Evolutionary conservation across 2,113 vertebrate genomes (phyloP).

Genomic region (Barnardius zonarius): DNA sequence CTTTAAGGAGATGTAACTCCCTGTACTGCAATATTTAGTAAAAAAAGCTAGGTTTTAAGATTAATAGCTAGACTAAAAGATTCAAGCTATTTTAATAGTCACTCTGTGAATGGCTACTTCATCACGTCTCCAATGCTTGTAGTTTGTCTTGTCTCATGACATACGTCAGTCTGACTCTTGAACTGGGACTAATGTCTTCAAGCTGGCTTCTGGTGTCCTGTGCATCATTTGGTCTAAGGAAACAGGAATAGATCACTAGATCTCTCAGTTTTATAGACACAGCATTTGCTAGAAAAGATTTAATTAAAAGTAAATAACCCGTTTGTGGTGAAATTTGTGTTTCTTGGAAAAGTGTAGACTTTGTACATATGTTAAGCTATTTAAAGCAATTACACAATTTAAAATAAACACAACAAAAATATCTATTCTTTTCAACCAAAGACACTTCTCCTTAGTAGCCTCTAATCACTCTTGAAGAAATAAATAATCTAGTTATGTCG

Average conservation of each 20-base stretch:
- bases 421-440: neutral
- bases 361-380: neutral
- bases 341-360: neutral
- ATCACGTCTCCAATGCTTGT: neutral
- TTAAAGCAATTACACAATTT: neutral
- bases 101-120: neutral
- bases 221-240: neutral
- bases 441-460: neutral
- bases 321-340: neutral
- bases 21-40: neutral
- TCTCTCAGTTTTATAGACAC: neutral
- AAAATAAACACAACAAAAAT: slow-evolving; percentile 13
- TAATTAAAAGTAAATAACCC: neutral
- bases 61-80: neutral
- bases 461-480: slow-evolving; percentile 20
- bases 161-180: neutral
- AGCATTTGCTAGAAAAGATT: neutral
- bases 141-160: neutral
- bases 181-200: neutral
- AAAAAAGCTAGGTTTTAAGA: neutral
- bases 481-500: neutral
- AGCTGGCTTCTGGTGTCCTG: neutral
- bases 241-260: neutral
- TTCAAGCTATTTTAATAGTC: neutral
- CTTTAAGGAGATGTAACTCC: neutral